Evolutionary conservation across 1,140 invertebrate species (phyloP).

Genomic region (Lysiphlebus fabarum): DNA sequence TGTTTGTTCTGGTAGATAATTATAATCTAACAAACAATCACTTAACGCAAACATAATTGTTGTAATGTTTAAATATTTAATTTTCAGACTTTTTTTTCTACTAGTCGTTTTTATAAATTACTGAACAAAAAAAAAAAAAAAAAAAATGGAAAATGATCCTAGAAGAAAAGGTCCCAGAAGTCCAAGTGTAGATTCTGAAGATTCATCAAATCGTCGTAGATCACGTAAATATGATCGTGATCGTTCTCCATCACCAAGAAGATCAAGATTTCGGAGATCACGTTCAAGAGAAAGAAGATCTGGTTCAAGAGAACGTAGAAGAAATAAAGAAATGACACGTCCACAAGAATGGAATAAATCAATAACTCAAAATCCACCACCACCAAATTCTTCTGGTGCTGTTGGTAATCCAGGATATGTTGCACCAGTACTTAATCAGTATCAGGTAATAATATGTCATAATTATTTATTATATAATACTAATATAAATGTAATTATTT

Average conservation of each 20-base stretch:
- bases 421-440: slow-evolving; percentile 47
- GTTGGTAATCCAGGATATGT: slow-evolving; percentile 38
- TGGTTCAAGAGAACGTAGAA: slow-evolving; percentile 42
- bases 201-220: slow-evolving; percentile 44
- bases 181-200: slow-evolving; percentile 48
- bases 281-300: slow-evolving; percentile 46
- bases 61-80: too few species aligned
- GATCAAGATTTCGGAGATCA: slow-evolving; percentile 46
- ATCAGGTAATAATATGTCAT: slow-evolving; percentile 38
- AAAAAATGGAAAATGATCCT: slow-evolving; percentile 42
- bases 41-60: too few species aligned
- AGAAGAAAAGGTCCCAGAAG: slow-evolving; percentile 46
- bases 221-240: slow-evolving; percentile 47
- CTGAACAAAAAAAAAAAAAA: too few species aligned
- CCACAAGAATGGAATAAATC: slow-evolving; percentile 45
- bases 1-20: too few species aligned
- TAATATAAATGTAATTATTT: not conserved
- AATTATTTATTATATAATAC: slow-evolving; percentile 5
- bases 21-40: too few species aligned
- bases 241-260: slow-evolving; percentile 46
- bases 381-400: slow-evolving; percentile 28
- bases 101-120: not conserved
- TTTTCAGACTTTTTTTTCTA: too few species aligned
- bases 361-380: slow-evolving; percentile 29
- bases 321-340: slow-evolving; percentile 38